Conservation (phyloP, 2,888 invertebrate genomes). For the Scaptodrosophila latifasciaeformis region DNA sequence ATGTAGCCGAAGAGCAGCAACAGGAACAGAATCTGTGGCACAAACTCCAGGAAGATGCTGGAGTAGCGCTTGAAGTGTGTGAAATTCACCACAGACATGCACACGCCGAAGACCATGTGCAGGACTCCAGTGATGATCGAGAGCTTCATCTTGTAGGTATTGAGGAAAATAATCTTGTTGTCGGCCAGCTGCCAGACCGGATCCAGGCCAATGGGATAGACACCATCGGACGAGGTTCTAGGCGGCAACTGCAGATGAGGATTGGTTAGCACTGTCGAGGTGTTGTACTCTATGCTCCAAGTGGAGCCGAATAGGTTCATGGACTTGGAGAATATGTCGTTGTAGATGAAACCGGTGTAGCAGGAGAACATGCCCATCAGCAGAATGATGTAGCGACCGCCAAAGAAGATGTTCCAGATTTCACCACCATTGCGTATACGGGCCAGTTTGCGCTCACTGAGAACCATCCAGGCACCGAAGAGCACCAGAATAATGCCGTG, state of each 20-base stretch:
- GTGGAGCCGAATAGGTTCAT: conserved; percentile 94
- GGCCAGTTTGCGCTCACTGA: conserved; percentile 85
- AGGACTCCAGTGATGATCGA: conserved; percentile 94
- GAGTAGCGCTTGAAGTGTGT: conserved; percentile 83
- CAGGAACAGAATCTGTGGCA: conserved; percentile 94
- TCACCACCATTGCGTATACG: conserved; percentile 85
- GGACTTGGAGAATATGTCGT: conserved; percentile 97
- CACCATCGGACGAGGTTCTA: conserved; percentile 74
- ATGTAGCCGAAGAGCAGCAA: conserved; percentile 92
- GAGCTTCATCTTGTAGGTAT: conserved; percentile 97
- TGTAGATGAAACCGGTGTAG: conserved; percentile 98
- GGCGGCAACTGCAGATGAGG: conserved; percentile 81
- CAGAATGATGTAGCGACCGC: conserved; percentile 96
- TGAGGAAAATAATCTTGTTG: conserved; percentile 95
- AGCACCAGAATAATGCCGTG: conserved; percentile 90
- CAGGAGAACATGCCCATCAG: conserved; percentile 98
- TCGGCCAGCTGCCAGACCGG: conserved; percentile 86
- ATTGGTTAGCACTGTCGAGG: conserved; percentile 76
- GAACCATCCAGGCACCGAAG: conserved; percentile 89
- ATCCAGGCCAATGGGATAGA: conserved; percentile 89
- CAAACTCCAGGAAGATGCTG: conserved; percentile 87
- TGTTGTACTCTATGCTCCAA: conserved; percentile 82
- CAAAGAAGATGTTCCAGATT: conserved; percentile 98
- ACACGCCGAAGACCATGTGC: conserved; percentile 96
- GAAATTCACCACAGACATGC: conserved; percentile 87